Percentiles rank a stretch among this genome's conserved stretches.
These are phyloP conservation scores for Leptopilina drosophilae DNA, from an alignment of 2,888 invertebrate species.

Conservation along the genomic window DNA sequence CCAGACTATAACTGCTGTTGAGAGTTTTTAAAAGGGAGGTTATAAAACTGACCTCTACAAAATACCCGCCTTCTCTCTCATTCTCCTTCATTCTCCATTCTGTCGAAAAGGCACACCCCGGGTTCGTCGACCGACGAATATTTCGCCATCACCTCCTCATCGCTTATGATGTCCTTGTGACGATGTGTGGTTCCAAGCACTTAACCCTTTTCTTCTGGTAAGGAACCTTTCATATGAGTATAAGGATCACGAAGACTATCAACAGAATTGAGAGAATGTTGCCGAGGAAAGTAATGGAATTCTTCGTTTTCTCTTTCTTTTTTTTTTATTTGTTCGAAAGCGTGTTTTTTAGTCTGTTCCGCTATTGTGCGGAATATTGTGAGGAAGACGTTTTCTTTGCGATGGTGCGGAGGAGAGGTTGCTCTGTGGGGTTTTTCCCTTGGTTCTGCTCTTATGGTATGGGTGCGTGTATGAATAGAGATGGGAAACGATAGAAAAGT, in stretches of 20 bases:
- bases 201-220: slow-evolving; percentile 73
- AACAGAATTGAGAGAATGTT: background rate
- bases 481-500: slow-evolving; percentile 73
- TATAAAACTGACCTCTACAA: slow-evolving; percentile 13
- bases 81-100: background rate
- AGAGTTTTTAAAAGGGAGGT: background rate
- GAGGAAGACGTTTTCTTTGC: no score
- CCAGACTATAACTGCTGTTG: no score
- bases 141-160: slow-evolving; percentile 66
- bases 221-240: slow-evolving; percentile 53
- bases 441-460: no score
- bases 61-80: slow-evolving; percentile 20
- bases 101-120: slow-evolving; percentile 49
- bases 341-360: no score
- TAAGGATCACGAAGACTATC: slow-evolving; percentile 21
- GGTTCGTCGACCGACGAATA: slow-evolving; percentile 66
- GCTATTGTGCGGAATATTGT: background rate
- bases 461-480: slow-evolving; percentile 41
- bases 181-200: slow-evolving; percentile 76
- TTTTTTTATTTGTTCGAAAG: background rate
- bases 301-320: background rate
- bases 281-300: background rate
- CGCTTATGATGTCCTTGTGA: slow-evolving; percentile 67
- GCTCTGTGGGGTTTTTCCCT: no score
- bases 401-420: background rate